Evolutionary conservation across 2,113 vertebrate genomes (phyloP), one percentile per base, ranked within the genome.

Genomic region (Lepus timidus): DNA sequence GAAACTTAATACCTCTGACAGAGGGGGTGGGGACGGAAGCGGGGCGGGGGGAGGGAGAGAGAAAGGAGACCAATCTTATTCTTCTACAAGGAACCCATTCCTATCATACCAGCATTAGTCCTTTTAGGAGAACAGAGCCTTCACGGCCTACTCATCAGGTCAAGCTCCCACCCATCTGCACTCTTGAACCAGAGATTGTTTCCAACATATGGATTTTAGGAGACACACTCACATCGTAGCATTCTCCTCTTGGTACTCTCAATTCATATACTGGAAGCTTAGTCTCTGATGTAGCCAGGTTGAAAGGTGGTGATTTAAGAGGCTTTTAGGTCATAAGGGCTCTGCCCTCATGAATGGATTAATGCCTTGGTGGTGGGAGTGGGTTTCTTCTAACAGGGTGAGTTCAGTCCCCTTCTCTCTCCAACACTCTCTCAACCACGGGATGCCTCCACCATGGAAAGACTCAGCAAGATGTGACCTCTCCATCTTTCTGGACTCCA

Each of bases 41-140:
- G 1, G 14, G 9, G 4, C n/a, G 22, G 4, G 9, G 49, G 5
- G 44, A 52, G 1, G 9, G 9, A 5, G 22, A 3, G 16, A 4
- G 64, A 27, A 4, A 65, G 25, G 29, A n/a, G 7, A 29, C 17
- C 4, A 2, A 25, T 17, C 25, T 68, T 4, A 39, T 17, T 17
- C 27, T 76, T 52, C 29, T 19, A 16, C 31, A 31, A 31, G 29
- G 49, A 78, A n/a, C 25, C 23, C n/a, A 55, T 29, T 31, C n/a
- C n/a, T 4, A 3, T 16, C 16, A 25, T 20, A 33, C 61, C 11
- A 27, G 13, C 44, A 67, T 33, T 14, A 33, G 13, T 23, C 73
- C 10, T 49, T 67, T 78, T 23, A 9, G 25, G 61, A 36, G 1
- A 9, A 39, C 13, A 23, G 4, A 33, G 8, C 1, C 39, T 29